Evolutionary conservation across 2,888 invertebrate species (phyloP).

Genomic region (Drosophila atripex): DNA sequence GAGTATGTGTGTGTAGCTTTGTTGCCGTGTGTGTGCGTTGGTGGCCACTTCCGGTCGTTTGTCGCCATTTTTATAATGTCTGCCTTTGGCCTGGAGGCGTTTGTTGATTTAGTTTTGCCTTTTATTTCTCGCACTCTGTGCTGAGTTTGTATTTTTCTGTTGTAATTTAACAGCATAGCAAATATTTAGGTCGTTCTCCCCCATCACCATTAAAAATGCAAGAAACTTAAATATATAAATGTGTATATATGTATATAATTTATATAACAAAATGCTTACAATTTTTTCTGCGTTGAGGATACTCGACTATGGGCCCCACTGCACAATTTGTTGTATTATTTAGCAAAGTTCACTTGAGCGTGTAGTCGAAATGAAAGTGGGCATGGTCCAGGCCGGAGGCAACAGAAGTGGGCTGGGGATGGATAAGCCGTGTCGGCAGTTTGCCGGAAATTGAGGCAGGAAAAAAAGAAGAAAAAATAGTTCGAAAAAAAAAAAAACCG

Average conservation of each 20-base stretch:
- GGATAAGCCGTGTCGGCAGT: slow-evolving; percentile 70
- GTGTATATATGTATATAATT: slow-evolving; percentile 9
- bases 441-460: slow-evolving; percentile 70
- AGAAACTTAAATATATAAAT: slow-evolving; percentile 29
- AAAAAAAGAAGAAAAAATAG: not conserved
- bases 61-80: slow-evolving; percentile 75
- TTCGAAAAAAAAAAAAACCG: slow-evolving; percentile 3
- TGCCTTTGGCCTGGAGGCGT: slow-evolving; percentile 52
- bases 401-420: slow-evolving; percentile 12
- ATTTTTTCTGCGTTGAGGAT: slow-evolving; percentile 20
- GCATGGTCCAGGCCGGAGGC: slow-evolving; percentile 41
- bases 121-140: slow-evolving; percentile 19
- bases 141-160: slow-evolving; percentile 31
- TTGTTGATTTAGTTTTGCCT: slow-evolving; percentile 62
- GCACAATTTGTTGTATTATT: slow-evolving; percentile 57
- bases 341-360: slow-evolving; percentile 69
- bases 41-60: slow-evolving; percentile 73
- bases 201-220: slow-evolving; percentile 61
- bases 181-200: slow-evolving; percentile 69
- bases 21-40: slow-evolving; percentile 21
- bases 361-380: slow-evolving; percentile 59
- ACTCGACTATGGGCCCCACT: slow-evolving; percentile 27
- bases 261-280: slow-evolving; percentile 14
- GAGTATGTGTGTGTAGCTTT: slow-evolving; percentile 6
- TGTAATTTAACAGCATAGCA: slow-evolving; percentile 66